Base-by-base conservation (phyloP, 1,140 invertebrate genomes). In the Drosophila sucinea region DNA sequence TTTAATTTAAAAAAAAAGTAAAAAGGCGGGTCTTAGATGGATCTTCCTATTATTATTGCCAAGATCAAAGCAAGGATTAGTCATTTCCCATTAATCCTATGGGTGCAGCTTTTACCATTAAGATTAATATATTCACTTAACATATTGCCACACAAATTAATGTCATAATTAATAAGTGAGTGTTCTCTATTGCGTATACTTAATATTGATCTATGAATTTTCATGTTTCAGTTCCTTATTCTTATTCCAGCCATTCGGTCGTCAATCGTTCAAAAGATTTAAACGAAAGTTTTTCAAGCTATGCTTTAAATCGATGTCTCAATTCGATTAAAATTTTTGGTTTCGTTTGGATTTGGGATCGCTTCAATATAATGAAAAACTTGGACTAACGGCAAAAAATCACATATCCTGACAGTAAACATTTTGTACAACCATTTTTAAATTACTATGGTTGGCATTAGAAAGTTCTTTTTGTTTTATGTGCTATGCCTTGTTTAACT, bases 81-180 rank as follows among this genome's bases (percentile, higher is more conserved):
- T 17, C 17, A 17, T 17, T 17, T 17, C 17, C 17, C 17, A 17
- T 17, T 17, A 17, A 17, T 17, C 17, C 17, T 17, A 17, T 17
- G 17, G 17, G 17, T 17, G 17, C 17, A 17, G 17, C 17, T 17
- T 17, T 17, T 17, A 17, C 17, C 17, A 17, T 17, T 17, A 17
- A 17, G 17, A 17, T 17, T 17, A 17, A 17, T 17, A 17, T 17
- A 17, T 17, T 17, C 17, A 17, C 0, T 17, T 17, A 17, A 17
- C 0, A 17, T 17, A 17, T 17, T 30, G 30, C 2, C 4, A 30
- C 2, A 2, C 30, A 30, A 30, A 30, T 30, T 30, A 4, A 3
- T 30, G n/a, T 41, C n/a, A 41, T 4, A 7, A 74, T 74, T 60
- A 67, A 74, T 60, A 74, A 41, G 55, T 66, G 70, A 35, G 35